Evolutionary conservation across 2,888 invertebrate species (phyloP), one percentile per base, ranked within the genome.

Genomic region (Agriopis aurantiaria): DNA sequence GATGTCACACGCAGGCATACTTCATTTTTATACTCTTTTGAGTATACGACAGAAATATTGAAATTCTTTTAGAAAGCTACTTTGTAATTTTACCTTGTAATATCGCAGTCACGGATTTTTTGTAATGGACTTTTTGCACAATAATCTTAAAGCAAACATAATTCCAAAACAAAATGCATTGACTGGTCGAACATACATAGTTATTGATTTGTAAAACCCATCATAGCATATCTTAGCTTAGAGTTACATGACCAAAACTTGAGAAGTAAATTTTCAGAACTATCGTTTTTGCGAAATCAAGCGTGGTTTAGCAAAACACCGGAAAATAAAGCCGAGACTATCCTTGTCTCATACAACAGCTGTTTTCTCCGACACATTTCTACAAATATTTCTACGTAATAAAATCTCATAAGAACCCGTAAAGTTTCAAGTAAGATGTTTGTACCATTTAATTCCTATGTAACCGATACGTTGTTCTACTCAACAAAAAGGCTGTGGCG

Each of bases 1-100:
- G 68, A 76, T 78, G 83, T 85, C 85, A 82, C 78, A 81, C 68
- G 79, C 87, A 87, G 82, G 56, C 78, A 71, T 75, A 70, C 72
- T 11, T 9, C 52, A 7, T 68, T 71, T 66, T 75, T 67, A 69
- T 74, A 75, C 75, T 80, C 80, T 82, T 83, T 82, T 53, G 23
- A 60, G 45, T 9, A 45, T 9, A 58, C 33, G 23, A 62, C 41
- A 51, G 40, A 9, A 70, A 63, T 49, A 14, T 41, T 0, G 8
- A 41, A 58, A 53, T 48, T 59, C 46, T 53, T 33, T 45, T 48
- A 23, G n/a, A 63, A 51, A 53, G 40, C 14, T 45, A 17, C 41
- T 10, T 33, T 23, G 8, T 52, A 52, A 33, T 23, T 10, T 52
- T 12, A 12, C 12, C 48, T n/a, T 7, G 1, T n/a, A 7, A 33